These are phyloP conservation scores for Mesocricetus auratus DNA, from an alignment of 2,113 vertebrate species.

Conservation along the genomic window DNA sequence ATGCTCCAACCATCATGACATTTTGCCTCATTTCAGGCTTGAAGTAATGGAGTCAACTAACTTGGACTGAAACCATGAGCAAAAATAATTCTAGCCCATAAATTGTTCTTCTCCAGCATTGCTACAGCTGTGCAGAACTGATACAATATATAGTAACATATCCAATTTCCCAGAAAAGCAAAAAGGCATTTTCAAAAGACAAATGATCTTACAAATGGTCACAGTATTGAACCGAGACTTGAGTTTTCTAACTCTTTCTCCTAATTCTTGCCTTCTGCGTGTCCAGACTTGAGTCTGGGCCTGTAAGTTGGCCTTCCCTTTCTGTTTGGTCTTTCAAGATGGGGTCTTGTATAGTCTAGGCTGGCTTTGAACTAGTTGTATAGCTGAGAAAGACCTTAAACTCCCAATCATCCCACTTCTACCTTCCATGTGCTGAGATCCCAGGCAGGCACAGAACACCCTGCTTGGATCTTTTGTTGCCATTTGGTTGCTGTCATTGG, in stretches of 20 bases:
- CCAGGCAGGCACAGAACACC: background rate
- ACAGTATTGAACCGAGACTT: background rate
- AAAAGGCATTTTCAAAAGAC: background rate
- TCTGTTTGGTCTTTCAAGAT: background rate
- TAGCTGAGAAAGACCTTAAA: background rate
- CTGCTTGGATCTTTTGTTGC: background rate
- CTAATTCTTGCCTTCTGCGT: background rate
- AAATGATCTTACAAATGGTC: background rate
- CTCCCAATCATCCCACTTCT: background rate
- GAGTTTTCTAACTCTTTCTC: background rate
- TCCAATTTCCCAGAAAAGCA: background rate
- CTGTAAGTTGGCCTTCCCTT: background rate
- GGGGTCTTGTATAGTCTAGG: background rate
- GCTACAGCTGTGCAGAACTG: background rate
- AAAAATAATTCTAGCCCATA: background rate
- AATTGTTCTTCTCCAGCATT: background rate
- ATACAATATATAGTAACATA: no score
- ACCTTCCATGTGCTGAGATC: background rate
- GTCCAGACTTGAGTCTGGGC: background rate
- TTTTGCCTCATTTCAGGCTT: background rate
- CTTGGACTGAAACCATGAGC: background rate
- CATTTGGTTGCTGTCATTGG: background rate
- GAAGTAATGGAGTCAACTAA: background rate
- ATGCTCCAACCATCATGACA: no score
- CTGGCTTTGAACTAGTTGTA: background rate